phyloP scores from a whole-genome alignment of 2,113 vertebrate species.

The Lagopus leucura region DNA sequence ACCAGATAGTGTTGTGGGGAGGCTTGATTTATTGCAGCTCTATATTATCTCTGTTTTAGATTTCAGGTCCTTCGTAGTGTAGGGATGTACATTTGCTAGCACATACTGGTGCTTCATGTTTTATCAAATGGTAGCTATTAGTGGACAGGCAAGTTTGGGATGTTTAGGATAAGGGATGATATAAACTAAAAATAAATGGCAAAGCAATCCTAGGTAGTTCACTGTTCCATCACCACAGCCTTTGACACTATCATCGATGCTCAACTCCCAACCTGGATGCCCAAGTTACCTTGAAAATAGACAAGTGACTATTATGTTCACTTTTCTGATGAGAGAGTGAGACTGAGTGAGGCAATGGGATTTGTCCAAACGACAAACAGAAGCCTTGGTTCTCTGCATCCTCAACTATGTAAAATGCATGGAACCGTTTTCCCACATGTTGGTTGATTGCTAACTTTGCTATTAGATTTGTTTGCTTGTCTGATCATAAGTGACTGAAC shows the following conservation, averaged over 20 bases:
- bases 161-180: neutral
- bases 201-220: neutral
- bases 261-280: neutral
- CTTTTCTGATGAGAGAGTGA: neutral
- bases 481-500: neutral
- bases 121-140: neutral
- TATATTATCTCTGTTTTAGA: neutral
- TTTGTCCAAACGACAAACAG: neutral
- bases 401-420: neutral
- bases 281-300: neutral
- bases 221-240: neutral
- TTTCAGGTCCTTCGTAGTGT: neutral
- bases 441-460: neutral
- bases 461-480: neutral
- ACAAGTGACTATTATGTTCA: neutral
- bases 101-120: neutral
- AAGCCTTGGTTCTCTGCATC: neutral
- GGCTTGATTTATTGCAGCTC: neutral
- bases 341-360: neutral
- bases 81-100: neutral
- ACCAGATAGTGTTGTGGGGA: neutral
- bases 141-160: neutral
- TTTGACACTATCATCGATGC: neutral
- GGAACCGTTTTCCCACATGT: neutral
- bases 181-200: neutral